A percentile compares a stretch with the other conserved stretches of the same genome.
Conservation (phyloP, 1,140 invertebrate species). For the Sinella curviseta region DNA sequence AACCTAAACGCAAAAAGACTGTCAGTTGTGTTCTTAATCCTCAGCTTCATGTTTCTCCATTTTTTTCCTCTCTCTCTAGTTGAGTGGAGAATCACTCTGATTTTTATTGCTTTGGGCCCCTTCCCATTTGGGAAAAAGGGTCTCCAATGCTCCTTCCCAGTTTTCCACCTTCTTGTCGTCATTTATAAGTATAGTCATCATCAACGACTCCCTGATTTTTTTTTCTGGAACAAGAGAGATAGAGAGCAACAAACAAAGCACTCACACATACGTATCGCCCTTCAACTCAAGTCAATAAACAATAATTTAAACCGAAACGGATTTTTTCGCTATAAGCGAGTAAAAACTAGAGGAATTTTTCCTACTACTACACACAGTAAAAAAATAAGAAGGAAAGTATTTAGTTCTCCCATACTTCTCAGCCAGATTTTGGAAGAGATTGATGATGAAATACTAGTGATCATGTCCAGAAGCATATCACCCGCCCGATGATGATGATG, state of each 20-base stretch:
- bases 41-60: neutral
- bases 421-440: neutral
- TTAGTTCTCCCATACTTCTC: too few relatives aligned
- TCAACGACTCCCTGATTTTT: too few relatives aligned
- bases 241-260: neutral
- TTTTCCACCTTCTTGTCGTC: neutral
- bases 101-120: neutral
- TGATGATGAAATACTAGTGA: conserved; percentile 10
- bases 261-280: neutral
- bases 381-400: too few relatives aligned
- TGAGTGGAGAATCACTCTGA: neutral
- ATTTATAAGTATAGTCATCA: too few relatives aligned
- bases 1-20: neutral
- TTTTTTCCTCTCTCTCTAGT: neutral
- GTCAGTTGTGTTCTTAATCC: neutral
- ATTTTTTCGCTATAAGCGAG: too few relatives aligned
- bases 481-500: neutral
- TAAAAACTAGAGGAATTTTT: too few relatives aligned
- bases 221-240: neutral
- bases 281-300: neutral
- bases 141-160: too few relatives aligned
- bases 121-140: neutral
- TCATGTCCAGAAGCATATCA: conserved; percentile 17
- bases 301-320: neutral
- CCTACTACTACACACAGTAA: too few relatives aligned